Conservation (phyloP, 2,888 invertebrate genomes). For the Drepanosiphum platanoidis region DNA sequence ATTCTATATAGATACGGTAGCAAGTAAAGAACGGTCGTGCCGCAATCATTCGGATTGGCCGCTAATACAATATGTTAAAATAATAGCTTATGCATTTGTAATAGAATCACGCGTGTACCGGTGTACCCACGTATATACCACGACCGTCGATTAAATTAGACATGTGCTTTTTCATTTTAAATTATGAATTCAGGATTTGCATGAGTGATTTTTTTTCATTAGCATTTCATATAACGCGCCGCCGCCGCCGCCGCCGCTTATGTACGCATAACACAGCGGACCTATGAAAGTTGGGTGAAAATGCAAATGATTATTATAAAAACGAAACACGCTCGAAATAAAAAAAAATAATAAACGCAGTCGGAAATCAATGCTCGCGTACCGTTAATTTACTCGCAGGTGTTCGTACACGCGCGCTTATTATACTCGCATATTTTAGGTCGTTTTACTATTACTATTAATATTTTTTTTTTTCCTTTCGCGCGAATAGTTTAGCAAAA, state of each 20-base stretch:
- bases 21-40: not conserved
- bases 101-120: slow-evolving; percentile 37
- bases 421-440: not conserved
- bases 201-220: slow-evolving; percentile 26
- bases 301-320: slow-evolving; percentile 19
- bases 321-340: not conserved
- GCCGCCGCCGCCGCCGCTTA: not conserved
- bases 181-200: slow-evolving; percentile 32
- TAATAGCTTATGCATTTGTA: slow-evolving; percentile 2
- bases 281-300: slow-evolving; percentile 3
- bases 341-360: not conserved
- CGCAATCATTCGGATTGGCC: not conserved
- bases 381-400: too few species aligned
- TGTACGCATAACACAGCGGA: not conserved
- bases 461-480: not conserved
- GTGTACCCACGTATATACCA: too few species aligned
- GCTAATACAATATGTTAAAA: too few species aligned
- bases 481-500: not conserved
- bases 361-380: not conserved
- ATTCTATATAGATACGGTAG: not conserved
- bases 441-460: not conserved
- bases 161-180: slow-evolving; percentile 16
- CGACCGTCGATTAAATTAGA: slow-evolving; percentile 1
- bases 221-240: slow-evolving; percentile 10
- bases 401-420: not conserved